Evolutionary conservation across 2,113 vertebrate species (phyloP), one percentile per base, ranked within the genome.

Genomic region (Butastur rufipennis): DNA sequence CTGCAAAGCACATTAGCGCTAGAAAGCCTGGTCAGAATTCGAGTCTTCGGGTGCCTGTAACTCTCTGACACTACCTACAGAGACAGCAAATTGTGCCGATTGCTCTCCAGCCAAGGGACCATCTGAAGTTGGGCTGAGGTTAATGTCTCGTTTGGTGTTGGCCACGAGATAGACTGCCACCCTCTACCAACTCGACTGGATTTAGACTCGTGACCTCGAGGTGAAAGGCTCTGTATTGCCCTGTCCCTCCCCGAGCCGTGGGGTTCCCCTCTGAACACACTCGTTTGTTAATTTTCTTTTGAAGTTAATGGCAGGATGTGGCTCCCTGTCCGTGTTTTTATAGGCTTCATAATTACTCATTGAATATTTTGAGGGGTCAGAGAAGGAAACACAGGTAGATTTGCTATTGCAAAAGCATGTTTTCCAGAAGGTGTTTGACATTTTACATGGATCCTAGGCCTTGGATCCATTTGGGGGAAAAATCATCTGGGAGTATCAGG

Each of bases 251-350:
- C n/a, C 1, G 19, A 81, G 56, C 40, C 3, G 0, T 17, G 38
- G 19, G n/a, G 59, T 48, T 97, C 65, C 88, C 63, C 86, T 82
- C 68, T 67, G 50, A 93, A 36, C 16, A 31, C 4, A 1, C 25
- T 58, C 26, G 0, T 82, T 97, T 96, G 75, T 89, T 85, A 95
- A 80, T 91, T 96, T 96, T 95, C 96, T 95, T 98, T 98, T 97
- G 96, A 97, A 96, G 87, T 97, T 96, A 96, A 96, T 45, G 43
- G 77, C 91, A 97, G 97, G 97, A 97, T 82, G 67, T 97, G 86
- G 63, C 92, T 97, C 81, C 86, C 95, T 77, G 86, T 96, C 88
- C 32, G 10, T 93, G 62, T 92, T 97, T 98, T 96, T 93, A 89
- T 81, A 95, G 95, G 85, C 81, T 93, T 95, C 65, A 31, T 89